These are phyloP conservation scores for Petrocephalus zakoni DNA, from an alignment of 2,113 vertebrate species.

Conservation along the genomic window DNA sequence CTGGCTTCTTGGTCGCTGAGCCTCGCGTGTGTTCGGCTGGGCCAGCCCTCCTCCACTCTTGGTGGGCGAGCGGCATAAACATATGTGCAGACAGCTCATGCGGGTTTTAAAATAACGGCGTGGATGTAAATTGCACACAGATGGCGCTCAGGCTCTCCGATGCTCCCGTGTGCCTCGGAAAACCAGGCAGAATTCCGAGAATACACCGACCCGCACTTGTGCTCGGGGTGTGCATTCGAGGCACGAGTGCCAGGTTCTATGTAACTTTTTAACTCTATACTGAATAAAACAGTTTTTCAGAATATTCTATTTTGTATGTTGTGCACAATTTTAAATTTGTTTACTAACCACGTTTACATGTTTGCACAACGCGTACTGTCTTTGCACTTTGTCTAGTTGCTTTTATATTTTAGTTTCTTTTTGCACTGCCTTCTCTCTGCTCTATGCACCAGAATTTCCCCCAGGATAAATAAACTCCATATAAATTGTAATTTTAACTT, in stretches of 20 bases:
- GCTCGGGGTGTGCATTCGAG: neutral
- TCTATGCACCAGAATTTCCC: neutral
- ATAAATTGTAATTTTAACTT: neutral
- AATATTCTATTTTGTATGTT: neutral
- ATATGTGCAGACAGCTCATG: neutral
- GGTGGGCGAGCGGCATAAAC: neutral
- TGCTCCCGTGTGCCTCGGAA: neutral
- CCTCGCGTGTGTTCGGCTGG: neutral
- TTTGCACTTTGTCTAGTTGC: neutral
- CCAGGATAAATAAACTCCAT: neutral
- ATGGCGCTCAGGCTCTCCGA: neutral
- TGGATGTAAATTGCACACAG: constrained; percentile 3
- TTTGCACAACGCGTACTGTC: neutral
- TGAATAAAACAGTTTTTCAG: neutral
- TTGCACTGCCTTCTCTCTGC: neutral
- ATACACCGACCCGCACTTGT: neutral
- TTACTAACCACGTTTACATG: neutral
- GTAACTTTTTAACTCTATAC: neutral
- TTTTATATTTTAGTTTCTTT: neutral
- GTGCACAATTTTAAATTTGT: neutral
- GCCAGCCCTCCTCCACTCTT: neutral
- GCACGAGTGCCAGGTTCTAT: neutral
- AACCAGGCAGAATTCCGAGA: neutral
- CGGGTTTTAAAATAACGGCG: neutral
- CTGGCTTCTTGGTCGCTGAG: neutral